Percentiles rank a stretch among this genome's conserved stretches.
Evolutionary conservation across 2,797 vertebrate genomes (phyloP).

Genomic region (Dendrocincla fuliginosa): DNA sequence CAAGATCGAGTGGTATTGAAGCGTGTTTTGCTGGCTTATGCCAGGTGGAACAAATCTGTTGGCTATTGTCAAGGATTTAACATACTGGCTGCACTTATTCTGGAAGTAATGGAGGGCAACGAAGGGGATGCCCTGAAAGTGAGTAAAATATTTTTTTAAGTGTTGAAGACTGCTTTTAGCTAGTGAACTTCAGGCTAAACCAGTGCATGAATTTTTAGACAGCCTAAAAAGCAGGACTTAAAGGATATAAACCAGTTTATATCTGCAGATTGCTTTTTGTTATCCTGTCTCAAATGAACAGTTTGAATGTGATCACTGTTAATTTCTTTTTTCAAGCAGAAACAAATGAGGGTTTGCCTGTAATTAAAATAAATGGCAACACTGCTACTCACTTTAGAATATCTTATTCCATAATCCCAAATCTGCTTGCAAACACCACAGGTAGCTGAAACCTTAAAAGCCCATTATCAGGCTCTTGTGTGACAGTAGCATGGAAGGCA

Average conservation of each 20-base stretch:
- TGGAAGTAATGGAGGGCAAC: constrained; percentile 94
- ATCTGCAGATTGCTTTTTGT: not conserved
- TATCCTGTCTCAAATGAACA: not conserved
- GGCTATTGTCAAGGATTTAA: constrained; percentile 99
- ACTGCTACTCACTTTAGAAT: not conserved
- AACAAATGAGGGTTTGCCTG: not conserved
- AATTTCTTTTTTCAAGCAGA: not conserved
- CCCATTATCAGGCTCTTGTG: not conserved
- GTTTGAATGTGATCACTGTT: not conserved
- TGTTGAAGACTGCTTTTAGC: not conserved
- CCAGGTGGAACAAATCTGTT: constrained; percentile 96
- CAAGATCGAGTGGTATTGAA: constrained; percentile 96
- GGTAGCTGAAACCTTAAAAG: not conserved
- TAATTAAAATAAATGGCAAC: not conserved
- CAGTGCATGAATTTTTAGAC: not conserved
- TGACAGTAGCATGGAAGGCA: not conserved
- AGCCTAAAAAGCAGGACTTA: not conserved
- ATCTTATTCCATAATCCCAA: not conserved
- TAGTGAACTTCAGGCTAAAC: not conserved
- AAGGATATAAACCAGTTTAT: not conserved
- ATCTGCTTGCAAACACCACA: not conserved
- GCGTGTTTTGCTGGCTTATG: constrained; percentile 92
- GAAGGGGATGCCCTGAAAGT: constrained; percentile 98
- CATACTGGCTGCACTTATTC: constrained; percentile 93
- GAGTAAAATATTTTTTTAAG: constrained; percentile 4